Conservation (phyloP, 2,797 vertebrate genomes). For the Bucorvus abyssinicus region DNA sequence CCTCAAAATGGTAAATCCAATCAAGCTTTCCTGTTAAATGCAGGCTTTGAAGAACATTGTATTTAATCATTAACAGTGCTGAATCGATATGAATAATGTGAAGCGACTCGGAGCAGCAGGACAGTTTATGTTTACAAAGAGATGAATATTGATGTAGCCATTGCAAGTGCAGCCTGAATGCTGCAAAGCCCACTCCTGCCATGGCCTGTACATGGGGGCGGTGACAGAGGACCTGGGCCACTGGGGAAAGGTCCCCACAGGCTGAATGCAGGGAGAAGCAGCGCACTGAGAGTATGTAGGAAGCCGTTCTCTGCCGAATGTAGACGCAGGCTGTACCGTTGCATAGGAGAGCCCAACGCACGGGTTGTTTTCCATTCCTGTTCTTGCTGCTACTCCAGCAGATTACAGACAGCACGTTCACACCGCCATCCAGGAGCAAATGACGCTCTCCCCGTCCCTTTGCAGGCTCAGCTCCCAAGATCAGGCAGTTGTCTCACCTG, state of each 20-base stretch:
- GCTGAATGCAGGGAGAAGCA: neutral
- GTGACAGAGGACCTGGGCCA: neutral
- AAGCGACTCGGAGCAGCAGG: neutral
- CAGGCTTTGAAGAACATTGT: slow-evolving; percentile 52
- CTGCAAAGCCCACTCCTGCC: neutral
- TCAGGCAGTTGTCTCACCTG: too few species aligned
- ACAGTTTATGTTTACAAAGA: neutral
- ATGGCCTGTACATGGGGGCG: fast-evolving
- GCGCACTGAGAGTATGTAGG: neutral
- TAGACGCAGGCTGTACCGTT: neutral
- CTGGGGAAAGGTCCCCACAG: neutral
- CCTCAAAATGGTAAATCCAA: slow-evolving; percentile 29
- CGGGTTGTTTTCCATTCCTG: neutral
- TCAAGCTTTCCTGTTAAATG: slow-evolving; percentile 35
- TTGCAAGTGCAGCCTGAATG: neutral
- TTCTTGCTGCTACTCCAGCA: neutral
- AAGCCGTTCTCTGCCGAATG: neutral
- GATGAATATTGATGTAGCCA: neutral
- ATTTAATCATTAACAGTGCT: slow-evolving; percentile 22
- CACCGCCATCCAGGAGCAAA: neutral
- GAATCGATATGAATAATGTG: slow-evolving; percentile 55
- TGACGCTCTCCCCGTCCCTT: neutral
- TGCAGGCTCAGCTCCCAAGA: neutral
- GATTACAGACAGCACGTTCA: neutral
- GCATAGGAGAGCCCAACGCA: neutral